Base-by-base conservation (phyloP, 2,888 invertebrate genomes). In the Chironomus tentans region DNA sequence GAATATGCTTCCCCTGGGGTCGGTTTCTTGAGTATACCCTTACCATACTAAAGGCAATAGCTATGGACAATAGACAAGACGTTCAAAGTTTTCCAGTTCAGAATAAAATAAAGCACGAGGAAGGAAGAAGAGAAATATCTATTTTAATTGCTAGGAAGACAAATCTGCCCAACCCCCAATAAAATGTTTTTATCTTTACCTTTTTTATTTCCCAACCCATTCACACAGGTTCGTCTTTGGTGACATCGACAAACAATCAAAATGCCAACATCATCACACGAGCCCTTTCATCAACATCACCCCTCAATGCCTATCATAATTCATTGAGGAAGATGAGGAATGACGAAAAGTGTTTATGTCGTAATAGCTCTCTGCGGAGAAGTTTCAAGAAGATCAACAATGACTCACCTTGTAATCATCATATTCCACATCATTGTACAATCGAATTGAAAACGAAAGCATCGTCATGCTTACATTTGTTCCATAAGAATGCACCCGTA, bases 341-440 rank as follows among this genome's bases (percentile, higher is more conserved):
- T 22, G 56, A 50, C 38, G 68, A 74, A 47, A 68, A 21, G 47
- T 38, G 62, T 48, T 24, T 65, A 4, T 50, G 18, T 18, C 47
- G 74, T 1, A 68, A 68, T 28, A 18, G 68, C 47, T 68, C 74
- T 7, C 48, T 68, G 0, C 24, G 48, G 47, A 47, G 68, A 22
- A 74, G 74, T 48, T 68, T 74, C 21, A 74, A 74, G 48, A 74
- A 68, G 46, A 65, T 74, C 65, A 74, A 65, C 48, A 74, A 74
- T 18, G 74, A 74, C 5, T 61, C 62, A 13, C 10, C 62, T 6
- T 13, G 62, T 13, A 46, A n/a, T 47, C 69, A 69, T 15, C 69
- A 69, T 15, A n/a, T 46, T 21, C 74, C 65, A 74, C 74, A 74
- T 47, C 48, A 74, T 24, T 68, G 68, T 68, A 74, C 68, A 6